Evolutionary conservation across 2,113 vertebrate genomes (phyloP), one percentile per base, ranked within the genome.

Genomic region (Poecile atricapillus): DNA sequence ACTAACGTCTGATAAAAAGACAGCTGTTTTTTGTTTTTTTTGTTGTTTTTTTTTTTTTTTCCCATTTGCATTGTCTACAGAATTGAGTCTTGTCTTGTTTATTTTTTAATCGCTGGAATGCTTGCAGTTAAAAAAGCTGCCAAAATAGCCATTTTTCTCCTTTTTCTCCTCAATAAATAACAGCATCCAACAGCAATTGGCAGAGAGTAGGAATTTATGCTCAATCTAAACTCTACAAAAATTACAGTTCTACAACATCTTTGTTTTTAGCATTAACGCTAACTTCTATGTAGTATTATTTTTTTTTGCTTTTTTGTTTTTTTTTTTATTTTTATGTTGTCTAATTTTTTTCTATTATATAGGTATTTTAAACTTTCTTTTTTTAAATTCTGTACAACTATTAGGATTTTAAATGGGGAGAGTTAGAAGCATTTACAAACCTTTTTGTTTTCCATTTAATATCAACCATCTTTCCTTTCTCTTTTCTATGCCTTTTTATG

Each of bases 201-300:
- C 97, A 96, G 98, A 97, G 97, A 99, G 98, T 98, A 98, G 98
- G 98, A 98, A 98, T 98, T 98, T 98, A 98, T 99, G 98, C 98
- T 99, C 98, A 98, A 97, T 98, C 98, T 99, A 99, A 99, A 99
- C 98, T 98, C 99, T 99, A 99, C 99, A 98, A 99, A 99, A 99
- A 98, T 98, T 98, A 99, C 99, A 99, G 98, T 99, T 99, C 99
- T 99, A 99, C 98, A 97, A 98, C 98, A 98, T 98, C 98, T 98
- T 98, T 98, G 98, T 98, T 98, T 98, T 99, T 98, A 99, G 99
- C 99, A 98, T 95, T 97, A 98, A 98, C 53, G 98, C 97, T 98
- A 98, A 98, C 96, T 96, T 98, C 99, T 99, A 99, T 99, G 95
- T 98, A 98, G 80, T 73, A 87, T 98, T 73, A 87, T 98, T 98